Evolutionary conservation across 2,888 invertebrate genomes (phyloP), one percentile per base, ranked within the genome.

Genomic region (Blera fallax): DNA sequence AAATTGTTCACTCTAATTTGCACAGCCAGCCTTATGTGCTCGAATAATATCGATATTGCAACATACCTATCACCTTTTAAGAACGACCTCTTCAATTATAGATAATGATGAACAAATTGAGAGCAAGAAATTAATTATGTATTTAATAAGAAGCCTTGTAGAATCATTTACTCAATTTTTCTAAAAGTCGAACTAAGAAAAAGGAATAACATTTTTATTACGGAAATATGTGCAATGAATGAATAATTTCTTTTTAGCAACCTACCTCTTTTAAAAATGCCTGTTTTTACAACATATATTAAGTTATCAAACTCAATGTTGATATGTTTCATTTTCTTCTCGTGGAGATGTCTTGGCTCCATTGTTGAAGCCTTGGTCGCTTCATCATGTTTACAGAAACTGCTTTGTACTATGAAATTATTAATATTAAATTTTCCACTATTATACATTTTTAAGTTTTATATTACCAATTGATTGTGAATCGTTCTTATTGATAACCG

Each of bases 251-350:
- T 56, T 27, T 34, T 21, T n/a, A 7, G 34, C n/a, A 70, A 88
- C 90, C 89, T 70, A 92, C 92, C 90, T 88, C 89, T 89, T 77
- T 88, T 90, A 34, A 92, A 89, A 74, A 91, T 88, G 32, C 92
- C 92, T 40, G 89, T 88, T 67, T 88, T 90, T 4, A 87, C 88
- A 70, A 89, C 89, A 76, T 89, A 91, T 6, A 87, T 87, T 40
- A 92, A 88, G 87, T 92, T 90, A 7, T 91, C 89, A 85, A 91
- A 92, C 27, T 90, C 90, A 32, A 91, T 90, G 76, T 91, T 89
- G 32, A 91, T 81, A 69, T 89, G 89, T 73, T 91, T 90, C 65
- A 89, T 88, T 76, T 89, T 88, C 58, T 90, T 88, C 69, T 91
- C 90, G 64, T 89, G 87, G 2, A 89, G 88, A 58, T 89, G n/a